Evolutionary conservation across 2,888 invertebrate species (phyloP).

Genomic region (Eugnorisma glareosa): DNA sequence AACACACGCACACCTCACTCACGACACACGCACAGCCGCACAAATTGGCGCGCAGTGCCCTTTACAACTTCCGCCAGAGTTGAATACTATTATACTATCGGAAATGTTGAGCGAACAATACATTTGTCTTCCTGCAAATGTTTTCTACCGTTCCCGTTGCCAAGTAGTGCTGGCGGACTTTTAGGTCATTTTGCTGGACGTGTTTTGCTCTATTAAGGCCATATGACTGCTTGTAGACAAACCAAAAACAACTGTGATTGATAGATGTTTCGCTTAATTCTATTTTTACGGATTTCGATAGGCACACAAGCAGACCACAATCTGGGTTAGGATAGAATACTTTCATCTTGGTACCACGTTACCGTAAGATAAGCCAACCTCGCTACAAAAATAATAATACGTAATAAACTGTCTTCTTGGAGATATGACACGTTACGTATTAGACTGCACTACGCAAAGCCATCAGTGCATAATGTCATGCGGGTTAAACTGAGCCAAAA

Average conservation of each 20-base stretch:
- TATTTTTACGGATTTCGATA: not conserved
- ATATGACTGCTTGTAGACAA: not conserved
- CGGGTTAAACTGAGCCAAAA: not conserved
- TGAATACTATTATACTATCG: conserved; percentile 44
- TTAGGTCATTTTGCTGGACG: not conserved
- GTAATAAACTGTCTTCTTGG: not conserved
- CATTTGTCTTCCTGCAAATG: conserved; percentile 29
- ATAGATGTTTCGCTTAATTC: not conserved
- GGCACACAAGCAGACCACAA: not conserved
- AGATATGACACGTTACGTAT: not conserved
- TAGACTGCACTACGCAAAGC: not conserved
- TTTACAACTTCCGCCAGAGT: conserved; percentile 57
- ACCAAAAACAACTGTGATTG: not conserved
- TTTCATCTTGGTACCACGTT: not conserved
- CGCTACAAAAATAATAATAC: not conserved
- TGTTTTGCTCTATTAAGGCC: not conserved
- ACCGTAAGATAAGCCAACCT: not conserved
- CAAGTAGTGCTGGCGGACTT: conserved; percentile 5
- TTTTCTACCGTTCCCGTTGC: not conserved
- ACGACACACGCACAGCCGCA: conserved; percentile 16
- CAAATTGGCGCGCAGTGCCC: conserved; percentile 27
- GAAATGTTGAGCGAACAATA: conserved; percentile 38
- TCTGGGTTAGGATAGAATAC: not conserved
- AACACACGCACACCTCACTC: not conserved
- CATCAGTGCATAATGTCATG: not conserved